Evolutionary conservation across 2,113 vertebrate species (phyloP), one percentile per base, ranked within the genome.

Genomic region (Cinclus cinclus): DNA sequence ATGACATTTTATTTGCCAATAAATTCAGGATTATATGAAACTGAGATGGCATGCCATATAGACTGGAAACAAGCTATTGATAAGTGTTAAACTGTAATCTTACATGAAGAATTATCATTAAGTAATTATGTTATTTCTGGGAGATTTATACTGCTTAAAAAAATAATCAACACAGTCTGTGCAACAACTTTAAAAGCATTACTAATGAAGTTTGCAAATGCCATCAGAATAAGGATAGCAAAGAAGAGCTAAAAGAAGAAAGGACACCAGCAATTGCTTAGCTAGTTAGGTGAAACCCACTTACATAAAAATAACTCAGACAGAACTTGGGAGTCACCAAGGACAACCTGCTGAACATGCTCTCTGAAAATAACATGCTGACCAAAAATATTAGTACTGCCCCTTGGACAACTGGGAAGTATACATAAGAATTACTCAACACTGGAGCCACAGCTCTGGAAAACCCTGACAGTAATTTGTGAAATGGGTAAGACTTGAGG

Each of bases 51-150:
- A 59, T 82, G 41, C 41, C 9, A 22, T 76, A 71, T 49, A 71
- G 44, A 56, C 60, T 79, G 13, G 74, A 92, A 95, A 92, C 62
- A 79, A 95, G 30, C 9, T 91, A 91, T 94, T 71, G 74, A 71
- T 89, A 68, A 87, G 15, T 37, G 68, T 79, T 89, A 79, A 87
- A 93, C 68, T 93, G 50, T 77, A 88, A 88, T 88, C 50, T 53
- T 90, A 53, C 14, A 65, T 53, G 53, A 93, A 80, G 62, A 93
- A 91, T 73, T 80, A 74, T 83, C 82, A 80, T 94, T 95, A 92
- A 88, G 35, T 35, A 91, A 68, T 89, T 89, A 75, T 77, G 30
- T 65, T 95, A 65, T 59, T 93, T 76, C 53, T 90, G 55, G 71
- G 62, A 87, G 24, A 92, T 33, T 63, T 85, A 62, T 23, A 46